Base-by-base conservation (phyloP, 2,797 vertebrate genomes). In the Taenioides sp. region DNA sequence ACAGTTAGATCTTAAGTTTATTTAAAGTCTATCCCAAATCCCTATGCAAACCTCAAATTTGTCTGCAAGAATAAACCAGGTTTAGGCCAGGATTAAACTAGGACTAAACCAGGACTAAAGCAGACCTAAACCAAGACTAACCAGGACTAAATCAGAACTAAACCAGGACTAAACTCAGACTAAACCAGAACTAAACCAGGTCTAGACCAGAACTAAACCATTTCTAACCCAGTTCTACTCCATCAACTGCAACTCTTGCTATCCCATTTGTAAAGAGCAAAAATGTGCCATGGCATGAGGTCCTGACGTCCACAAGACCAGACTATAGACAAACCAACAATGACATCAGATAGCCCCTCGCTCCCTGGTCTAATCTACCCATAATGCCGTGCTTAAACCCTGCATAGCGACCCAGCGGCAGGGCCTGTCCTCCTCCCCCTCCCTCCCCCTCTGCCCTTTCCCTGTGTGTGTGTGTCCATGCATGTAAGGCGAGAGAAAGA, bases 341-440 rank as follows among this genome's bases (percentile, higher is more conserved):
- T 92, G 91, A 92, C 91, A 92, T 93, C 90, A 91, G 86, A 92
- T 88, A 89, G 89, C 69, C 65, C 80, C 84, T 84, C 86, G 80
- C 90, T 88, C 85, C 80, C 80, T 85, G 85, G 82, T 89, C 86
- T 92, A 92, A 91, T 90, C 90, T 92, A 89, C 87, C 88, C 87
- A 91, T 92, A 91, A 92, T 91, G 88, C 90, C 87, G 79, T 59
- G 84, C 87, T 65, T 91, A 93, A 92, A 91, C 77, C 90, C 90
- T 83, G 34, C 61, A 77, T 84, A 79, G 86, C 91, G 89, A 92
- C 84, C 84, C 80, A 31, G 78, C 73, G 73, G 78, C 71, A 79
- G 83, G 74, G 88, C 68, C 37, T 43, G 16, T 25, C n/a, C 84
- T 79, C 71, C 86, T 84, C 86, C 40, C 40, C 40, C 87, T 87